A percentile compares a stretch with the other conserved stretches of the same genome.
Conservation (phyloP, 2,888 invertebrate genomes). For the Meganola albula region DNA sequence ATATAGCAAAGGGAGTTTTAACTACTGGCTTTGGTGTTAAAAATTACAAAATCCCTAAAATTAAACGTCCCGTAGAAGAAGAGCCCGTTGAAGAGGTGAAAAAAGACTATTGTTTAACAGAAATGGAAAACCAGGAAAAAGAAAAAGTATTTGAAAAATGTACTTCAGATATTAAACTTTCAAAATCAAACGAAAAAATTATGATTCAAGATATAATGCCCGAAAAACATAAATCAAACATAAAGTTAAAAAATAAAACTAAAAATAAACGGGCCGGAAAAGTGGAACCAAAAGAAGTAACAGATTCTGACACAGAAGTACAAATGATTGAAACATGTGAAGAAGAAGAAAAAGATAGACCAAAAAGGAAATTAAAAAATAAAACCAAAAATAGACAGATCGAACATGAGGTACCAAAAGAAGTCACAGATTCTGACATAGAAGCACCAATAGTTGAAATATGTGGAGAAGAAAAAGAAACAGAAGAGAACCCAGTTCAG, state of each 20-base stretch:
- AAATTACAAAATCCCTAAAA: conserved; percentile 72
- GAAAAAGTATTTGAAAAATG: too few species aligned
- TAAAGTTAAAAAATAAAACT: too few species aligned
- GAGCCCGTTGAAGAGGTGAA: conserved; percentile 22
- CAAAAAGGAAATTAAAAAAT: conserved; percentile 12
- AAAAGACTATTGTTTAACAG: conserved; percentile 11
- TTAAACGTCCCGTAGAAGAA: conserved; percentile 43
- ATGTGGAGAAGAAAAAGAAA: conserved; percentile 1
- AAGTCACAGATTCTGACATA: conserved; percentile 5
- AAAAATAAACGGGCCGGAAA: too few species aligned
- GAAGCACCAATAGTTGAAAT: conserved; percentile 5
- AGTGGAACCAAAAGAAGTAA: too few species aligned
- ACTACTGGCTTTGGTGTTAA: conserved; percentile 60
- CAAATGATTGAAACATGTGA: too few species aligned
- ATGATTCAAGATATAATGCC: too few species aligned
- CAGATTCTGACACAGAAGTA: too few species aligned
- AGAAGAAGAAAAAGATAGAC: conserved; percentile 1
- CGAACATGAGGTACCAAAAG: conserved; percentile 1
- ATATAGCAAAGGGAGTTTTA: conserved; percentile 60
- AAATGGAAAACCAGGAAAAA: conserved; percentile 10
- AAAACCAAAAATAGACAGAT: conserved; percentile 12
- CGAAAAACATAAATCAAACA: too few species aligned
- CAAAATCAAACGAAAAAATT: too few species aligned
- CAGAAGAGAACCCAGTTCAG: conserved; percentile 17
- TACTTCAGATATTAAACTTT: too few species aligned